Evolutionary conservation across 2,797 vertebrate genomes (phyloP).

Genomic region (Pseudochirops corinnae): DNA sequence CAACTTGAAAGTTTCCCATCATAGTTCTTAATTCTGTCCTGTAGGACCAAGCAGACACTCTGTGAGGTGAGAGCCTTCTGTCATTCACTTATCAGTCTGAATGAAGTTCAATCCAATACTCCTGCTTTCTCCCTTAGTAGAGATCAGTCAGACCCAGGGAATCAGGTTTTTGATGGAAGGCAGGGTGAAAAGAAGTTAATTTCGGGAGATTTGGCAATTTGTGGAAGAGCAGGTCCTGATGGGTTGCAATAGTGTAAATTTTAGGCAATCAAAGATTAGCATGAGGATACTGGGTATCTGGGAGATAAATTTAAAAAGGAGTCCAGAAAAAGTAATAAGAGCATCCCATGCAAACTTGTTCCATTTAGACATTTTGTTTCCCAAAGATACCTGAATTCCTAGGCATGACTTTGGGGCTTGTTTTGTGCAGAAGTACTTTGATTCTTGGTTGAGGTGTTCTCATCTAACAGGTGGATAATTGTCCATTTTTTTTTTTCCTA

Average conservation of each 20-base stretch:
- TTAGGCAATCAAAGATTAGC: not conserved
- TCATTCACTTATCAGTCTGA: not conserved
- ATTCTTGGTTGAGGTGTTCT: not conserved
- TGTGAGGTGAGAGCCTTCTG: not conserved
- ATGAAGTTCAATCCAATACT: not conserved
- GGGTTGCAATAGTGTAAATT: not conserved
- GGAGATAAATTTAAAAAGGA: not conserved
- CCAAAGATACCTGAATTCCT: not conserved
- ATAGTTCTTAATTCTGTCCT: not conserved
- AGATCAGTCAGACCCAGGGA: not conserved
- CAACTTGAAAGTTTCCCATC: not conserved
- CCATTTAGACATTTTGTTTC: not conserved
- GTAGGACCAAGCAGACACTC: not conserved
- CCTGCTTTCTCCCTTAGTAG: not conserved
- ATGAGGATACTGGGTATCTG: not conserved
- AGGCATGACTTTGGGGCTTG: not conserved
- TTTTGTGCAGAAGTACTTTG: not conserved
- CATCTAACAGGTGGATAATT: not conserved
- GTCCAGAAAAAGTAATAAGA: not conserved
- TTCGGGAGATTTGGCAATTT: not conserved
- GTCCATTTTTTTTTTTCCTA: not conserved
- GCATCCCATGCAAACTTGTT: not conserved
- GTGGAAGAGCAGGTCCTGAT: not conserved
- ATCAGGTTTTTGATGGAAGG: not conserved
- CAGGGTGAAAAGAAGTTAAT: not conserved